These are phyloP conservation scores for Saccostrea glomerata DNA, from an alignment of 1,140 invertebrate genomes.

Conservation along the genomic window DNA sequence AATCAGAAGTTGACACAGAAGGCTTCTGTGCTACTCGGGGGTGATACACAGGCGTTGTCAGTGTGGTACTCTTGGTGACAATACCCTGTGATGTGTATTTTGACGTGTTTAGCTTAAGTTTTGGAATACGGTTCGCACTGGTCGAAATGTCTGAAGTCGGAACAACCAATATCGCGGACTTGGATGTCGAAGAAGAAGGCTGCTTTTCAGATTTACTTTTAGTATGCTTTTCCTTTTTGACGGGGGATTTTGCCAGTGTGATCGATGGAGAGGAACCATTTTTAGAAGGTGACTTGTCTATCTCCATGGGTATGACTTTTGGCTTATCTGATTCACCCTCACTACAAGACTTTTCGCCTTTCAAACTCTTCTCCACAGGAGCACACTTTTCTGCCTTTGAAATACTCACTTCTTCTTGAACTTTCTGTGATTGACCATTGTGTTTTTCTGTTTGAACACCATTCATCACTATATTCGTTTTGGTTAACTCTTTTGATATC, in stretches of 20 bases:
- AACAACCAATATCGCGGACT: neutral
- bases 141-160: neutral
- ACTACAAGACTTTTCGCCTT: neutral
- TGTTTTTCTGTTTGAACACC: neutral
- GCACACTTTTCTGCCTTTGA: neutral
- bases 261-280: neutral
- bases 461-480: neutral
- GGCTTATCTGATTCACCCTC: neutral
- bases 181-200: neutral
- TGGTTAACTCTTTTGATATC: neutral
- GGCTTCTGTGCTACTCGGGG: neutral
- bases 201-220: neutral
- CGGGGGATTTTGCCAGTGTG: neutral
- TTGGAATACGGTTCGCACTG: neutral
- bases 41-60: neutral
- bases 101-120: neutral
- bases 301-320: neutral
- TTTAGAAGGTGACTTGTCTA: neutral
- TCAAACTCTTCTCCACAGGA: neutral
- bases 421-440: neutral
- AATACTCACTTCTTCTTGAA: neutral
- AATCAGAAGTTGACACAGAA: neutral
- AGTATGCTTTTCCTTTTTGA: neutral
- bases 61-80: neutral
- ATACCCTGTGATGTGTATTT: slow-evolving; percentile 16